These are phyloP conservation scores for Adelges cooleyi DNA, from an alignment of 1,140 invertebrate species.

Conservation along the genomic window DNA sequence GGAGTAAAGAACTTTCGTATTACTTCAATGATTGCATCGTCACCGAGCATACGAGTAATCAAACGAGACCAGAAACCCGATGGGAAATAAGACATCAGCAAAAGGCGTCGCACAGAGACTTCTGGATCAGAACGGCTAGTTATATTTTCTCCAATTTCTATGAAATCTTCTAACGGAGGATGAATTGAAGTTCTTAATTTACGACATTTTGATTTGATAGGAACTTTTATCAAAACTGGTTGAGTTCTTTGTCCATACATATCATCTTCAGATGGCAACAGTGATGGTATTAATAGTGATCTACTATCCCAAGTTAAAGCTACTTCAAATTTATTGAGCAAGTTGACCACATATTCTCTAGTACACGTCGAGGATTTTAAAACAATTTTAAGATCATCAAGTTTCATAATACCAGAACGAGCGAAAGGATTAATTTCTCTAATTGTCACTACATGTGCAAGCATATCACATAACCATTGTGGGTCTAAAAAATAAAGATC, in stretches of 20 bases:
- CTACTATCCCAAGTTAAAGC: constrained; percentile 92
- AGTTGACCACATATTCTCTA: constrained; percentile 64
- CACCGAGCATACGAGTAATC: constrained; percentile 81
- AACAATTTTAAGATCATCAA: constrained; percentile 84
- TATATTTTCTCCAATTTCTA: constrained; percentile 32
- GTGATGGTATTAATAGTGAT: constrained; percentile 79
- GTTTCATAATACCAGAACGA: constrained; percentile 78
- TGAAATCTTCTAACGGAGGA: background rate
- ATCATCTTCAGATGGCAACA: constrained; percentile 74
- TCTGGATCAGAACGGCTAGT: constrained; percentile 44
- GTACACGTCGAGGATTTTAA: constrained; percentile 63
- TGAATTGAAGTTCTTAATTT: background rate
- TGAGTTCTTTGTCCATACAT: constrained; percentile 35
- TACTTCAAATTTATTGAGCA: constrained; percentile 95
- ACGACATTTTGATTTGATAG: constrained; percentile 15
- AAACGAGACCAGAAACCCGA: constrained; percentile 95
- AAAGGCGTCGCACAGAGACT: constrained; percentile 51
- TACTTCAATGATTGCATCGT: constrained; percentile 75
- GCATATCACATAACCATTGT: constrained; percentile 96
- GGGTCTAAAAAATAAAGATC: constrained; percentile 93
- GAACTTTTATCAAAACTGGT: constrained; percentile 8
- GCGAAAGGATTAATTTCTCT: constrained; percentile 93
- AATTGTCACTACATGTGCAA: constrained; percentile 91
- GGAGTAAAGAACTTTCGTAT: constrained; percentile 58
- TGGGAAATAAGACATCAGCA: constrained; percentile 92